Evolutionary conservation across 2,797 vertebrate genomes (phyloP).

Genomic region (Acanthornis magna): DNA sequence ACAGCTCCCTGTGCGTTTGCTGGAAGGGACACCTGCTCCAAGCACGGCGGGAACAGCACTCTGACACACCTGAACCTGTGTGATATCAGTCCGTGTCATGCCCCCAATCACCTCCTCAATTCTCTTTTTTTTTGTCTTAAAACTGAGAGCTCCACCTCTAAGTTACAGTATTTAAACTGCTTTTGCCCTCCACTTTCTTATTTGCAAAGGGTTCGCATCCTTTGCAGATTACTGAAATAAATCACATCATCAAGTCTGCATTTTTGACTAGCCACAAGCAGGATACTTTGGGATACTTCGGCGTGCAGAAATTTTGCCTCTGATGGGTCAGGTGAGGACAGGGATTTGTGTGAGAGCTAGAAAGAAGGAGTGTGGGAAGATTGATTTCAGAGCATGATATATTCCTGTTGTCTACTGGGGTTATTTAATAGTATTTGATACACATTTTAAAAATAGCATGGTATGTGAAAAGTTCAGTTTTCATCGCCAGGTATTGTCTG

Average conservation of each 20-base stretch:
- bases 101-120: background rate
- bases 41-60: background rate
- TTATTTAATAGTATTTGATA: fast-evolving
- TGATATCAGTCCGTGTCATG: background rate
- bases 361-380: background rate
- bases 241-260: background rate
- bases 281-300: background rate
- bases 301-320: background rate
- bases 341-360: background rate
- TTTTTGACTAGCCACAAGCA: background rate
- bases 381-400: background rate
- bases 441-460: background rate
- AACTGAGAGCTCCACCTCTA: background rate
- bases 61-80: fast-evolving
- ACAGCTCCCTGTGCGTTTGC: background rate
- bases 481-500: background rate
- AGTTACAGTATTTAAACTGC: background rate
- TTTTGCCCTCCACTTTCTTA: background rate
- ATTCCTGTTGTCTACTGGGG: background rate
- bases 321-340: background rate
- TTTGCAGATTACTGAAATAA: background rate
- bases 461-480: background rate
- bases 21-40: background rate
- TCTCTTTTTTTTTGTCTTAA: background rate
- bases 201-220: background rate